A percentile compares a stretch with the other conserved stretches of the same genome.
phyloP scores from a whole-genome alignment of 1,140 invertebrate genomes.

The Yoshiicerus persimilis region DNA sequence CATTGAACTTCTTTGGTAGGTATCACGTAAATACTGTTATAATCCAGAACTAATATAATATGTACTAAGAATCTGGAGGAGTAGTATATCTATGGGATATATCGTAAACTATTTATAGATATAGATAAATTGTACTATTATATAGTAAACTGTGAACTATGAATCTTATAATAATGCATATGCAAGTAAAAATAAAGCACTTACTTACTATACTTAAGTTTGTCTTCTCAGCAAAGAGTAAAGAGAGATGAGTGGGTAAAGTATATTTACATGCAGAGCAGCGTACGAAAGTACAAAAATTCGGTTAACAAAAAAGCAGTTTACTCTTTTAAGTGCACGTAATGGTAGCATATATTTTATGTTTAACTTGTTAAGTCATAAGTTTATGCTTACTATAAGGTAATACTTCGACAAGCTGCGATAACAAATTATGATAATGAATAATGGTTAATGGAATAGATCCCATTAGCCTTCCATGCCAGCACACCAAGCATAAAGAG shows the following conservation, averaged over 20 bases:
- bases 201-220: background rate
- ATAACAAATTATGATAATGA: conserved; percentile 15
- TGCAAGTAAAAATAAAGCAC: background rate
- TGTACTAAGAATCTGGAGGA: no score
- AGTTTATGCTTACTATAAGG: background rate
- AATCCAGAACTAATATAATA: no score
- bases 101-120: background rate
- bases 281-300: background rate
- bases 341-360: background rate
- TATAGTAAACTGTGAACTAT: background rate
- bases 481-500: background rate
- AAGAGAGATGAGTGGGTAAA: background rate
- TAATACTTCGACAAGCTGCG: background rate
- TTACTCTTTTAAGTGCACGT: background rate
- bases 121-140: background rate
- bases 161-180: background rate
- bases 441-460: background rate
- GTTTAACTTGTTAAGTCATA: background rate
- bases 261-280: background rate
- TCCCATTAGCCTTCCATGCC: background rate
- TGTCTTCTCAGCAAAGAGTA: background rate
- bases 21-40: background rate
- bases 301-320: background rate
- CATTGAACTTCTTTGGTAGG: background rate
- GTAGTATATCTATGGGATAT: no score